Base-by-base conservation (phyloP, 2,113 vertebrate genomes). In the Tenrec ecaudatus region DNA sequence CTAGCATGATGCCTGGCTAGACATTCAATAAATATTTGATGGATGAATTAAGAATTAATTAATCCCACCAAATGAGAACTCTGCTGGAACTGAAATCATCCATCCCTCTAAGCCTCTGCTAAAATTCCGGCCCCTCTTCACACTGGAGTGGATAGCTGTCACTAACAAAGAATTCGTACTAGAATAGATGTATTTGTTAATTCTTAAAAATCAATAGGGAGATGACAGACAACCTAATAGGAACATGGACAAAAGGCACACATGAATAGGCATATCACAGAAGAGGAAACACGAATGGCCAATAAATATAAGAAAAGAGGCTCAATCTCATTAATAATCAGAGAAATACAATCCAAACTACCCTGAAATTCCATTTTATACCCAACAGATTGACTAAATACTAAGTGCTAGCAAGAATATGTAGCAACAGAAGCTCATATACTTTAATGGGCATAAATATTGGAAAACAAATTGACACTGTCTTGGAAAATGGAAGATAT, bases 21-120 rank as follows among this genome's bases (percentile, higher is more conserved):
- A 92, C 92, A 89, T 16, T 95, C 71, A 92, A 93, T 95, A 93
- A 95, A 94, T 90, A 92, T 89, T 88, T 93, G 76, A 93, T 95
- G 88, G 95, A 93, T 88, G 69, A 93, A 95, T 91, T 93, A 95
- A 97, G 88, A 95, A 95, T 94, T 94, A 95, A 78, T 92, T 94
- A 88, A 94, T 92, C 64, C 91, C 89, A 89, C 81, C 89, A 88
- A 92, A 95, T 71, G 40, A 91, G 62, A 62, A 86, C 57, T 80
- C 85, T 92, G 71, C 89, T 91, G 43, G 43, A 94, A 78, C 82
- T 66, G 89, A 92, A 93, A 92, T 82, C 75, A 92, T 82, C 80
- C 64, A 91, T 77, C 69, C 47, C 76, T 68, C 90, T 58, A 43
- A 95, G 60, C 64, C 33, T 77, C 92, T 68, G 60, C 43, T 88